A percentile compares a stretch with the other conserved stretches of the same genome.
phyloP scores from a whole-genome alignment of 2,888 invertebrate genomes.

The Euzophera pinguis region DNA sequence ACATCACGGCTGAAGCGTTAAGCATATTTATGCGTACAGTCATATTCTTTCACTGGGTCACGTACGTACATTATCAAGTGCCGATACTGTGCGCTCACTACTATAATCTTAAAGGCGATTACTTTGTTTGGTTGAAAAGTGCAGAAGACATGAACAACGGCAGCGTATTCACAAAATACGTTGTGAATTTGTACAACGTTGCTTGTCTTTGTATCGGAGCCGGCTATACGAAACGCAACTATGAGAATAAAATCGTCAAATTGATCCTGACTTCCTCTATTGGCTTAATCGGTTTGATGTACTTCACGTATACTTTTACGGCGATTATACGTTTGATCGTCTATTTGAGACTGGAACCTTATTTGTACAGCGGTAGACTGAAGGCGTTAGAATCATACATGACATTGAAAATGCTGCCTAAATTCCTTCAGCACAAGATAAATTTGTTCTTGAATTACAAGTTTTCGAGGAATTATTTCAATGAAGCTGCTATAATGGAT shows the following conservation, averaged over 20 bases:
- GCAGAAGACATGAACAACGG: slow-evolving; percentile 26
- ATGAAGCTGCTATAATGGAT: slow-evolving; percentile 43
- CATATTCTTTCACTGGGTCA: slow-evolving; percentile 54
- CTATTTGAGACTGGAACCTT: slow-evolving; percentile 37
- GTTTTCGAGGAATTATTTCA: slow-evolving; percentile 49
- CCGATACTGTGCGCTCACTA: slow-evolving; percentile 40
- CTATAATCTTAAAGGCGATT: slow-evolving; percentile 20
- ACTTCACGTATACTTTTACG: slow-evolving; percentile 38
- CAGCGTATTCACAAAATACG: slow-evolving; percentile 38
- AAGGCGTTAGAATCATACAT: slow-evolving; percentile 47
- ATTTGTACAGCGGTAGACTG: slow-evolving; percentile 40
- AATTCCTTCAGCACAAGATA: slow-evolving; percentile 42
- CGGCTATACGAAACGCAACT: slow-evolving; percentile 35
- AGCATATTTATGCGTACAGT: slow-evolving; percentile 28
- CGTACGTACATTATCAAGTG: slow-evolving; percentile 50
- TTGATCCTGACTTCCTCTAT: slow-evolving; percentile 35
- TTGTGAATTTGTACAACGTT: slow-evolving; percentile 41
- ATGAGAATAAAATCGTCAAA: slow-evolving; percentile 35
- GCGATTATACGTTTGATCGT: slow-evolving; percentile 41
- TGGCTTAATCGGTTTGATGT: slow-evolving; percentile 40
- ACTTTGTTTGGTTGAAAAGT: slow-evolving; percentile 30
- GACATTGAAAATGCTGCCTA: slow-evolving; percentile 39
- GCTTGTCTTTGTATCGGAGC: slow-evolving; percentile 44
- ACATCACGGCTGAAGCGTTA: slow-evolving; percentile 29
- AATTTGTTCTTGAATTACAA: slow-evolving; percentile 48